Evolutionary conservation across 2,113 vertebrate genomes (phyloP).

Genomic region (Peromyscus maniculatus): DNA sequence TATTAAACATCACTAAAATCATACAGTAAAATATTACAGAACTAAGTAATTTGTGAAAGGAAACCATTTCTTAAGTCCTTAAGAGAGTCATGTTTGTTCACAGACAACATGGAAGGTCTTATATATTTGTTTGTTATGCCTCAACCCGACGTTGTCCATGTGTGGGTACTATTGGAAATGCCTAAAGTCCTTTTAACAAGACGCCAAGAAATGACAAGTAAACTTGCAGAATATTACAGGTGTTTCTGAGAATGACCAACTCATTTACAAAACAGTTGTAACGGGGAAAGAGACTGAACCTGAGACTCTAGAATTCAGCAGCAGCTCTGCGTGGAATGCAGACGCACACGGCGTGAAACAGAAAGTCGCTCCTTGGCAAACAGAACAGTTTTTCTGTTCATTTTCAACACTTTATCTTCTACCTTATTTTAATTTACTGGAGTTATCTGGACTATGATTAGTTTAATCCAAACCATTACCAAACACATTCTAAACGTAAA

Average conservation of each 20-base stretch:
- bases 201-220: conserved; percentile 18
- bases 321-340: neutral
- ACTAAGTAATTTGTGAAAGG: neutral
- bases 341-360: neutral
- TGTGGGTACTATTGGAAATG: conserved; percentile 1
- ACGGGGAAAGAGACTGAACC: neutral
- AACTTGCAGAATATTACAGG: neutral
- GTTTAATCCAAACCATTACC: neutral
- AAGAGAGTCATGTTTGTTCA: neutral
- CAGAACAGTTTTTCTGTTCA: neutral
- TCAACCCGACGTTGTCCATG: neutral
- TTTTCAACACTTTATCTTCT: neutral
- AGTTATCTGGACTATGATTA: neutral
- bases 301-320: conserved; percentile 16
- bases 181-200: neutral
- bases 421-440: neutral
- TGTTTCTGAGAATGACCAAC: conserved; percentile 27
- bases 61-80: neutral
- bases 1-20: conserved; percentile 31
- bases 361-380: neutral
- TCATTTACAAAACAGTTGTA: conserved; percentile 27
- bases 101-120: neutral
- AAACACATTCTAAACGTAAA: neutral
- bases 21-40: neutral
- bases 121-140: neutral